These are phyloP conservation scores for Syngnathus rostellatus DNA, from an alignment of 2,797 vertebrate species.

Conservation along the genomic window DNA sequence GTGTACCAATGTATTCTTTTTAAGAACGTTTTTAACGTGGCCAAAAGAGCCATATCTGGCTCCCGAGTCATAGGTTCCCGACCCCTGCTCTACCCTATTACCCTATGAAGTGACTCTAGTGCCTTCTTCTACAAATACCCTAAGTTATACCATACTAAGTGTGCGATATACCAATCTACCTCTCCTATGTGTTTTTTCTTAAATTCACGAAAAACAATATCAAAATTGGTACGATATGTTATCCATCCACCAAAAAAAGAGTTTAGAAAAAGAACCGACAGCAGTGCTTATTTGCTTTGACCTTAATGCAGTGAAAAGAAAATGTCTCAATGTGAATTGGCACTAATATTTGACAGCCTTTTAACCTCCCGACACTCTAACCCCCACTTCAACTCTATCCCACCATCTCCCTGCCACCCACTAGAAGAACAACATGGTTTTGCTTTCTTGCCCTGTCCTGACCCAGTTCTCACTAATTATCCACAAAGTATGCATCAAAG, in stretches of 20 bases:
- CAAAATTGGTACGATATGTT: conserved; percentile 4
- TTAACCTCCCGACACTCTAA: conserved; percentile 37
- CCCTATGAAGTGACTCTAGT: background rate
- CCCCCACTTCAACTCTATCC: conserved; percentile 8
- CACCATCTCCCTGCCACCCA: conserved; percentile 36
- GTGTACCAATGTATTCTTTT: too few species aligned
- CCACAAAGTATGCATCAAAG: conserved; percentile 72
- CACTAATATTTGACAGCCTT: conserved; percentile 54
- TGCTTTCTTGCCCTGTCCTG: conserved; percentile 64
- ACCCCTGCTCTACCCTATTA: background rate
- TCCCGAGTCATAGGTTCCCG: too few species aligned
- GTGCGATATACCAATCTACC: background rate
- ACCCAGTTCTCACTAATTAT: conserved; percentile 72
- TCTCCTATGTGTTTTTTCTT: background rate
- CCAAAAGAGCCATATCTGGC: too few species aligned
- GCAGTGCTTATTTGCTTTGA: conserved; percentile 45
- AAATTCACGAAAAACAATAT: background rate
- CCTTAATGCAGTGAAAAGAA: conserved; percentile 31
- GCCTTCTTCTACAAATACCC: background rate
- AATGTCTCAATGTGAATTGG: conserved; percentile 48
- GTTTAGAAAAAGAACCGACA: conserved; percentile 30
- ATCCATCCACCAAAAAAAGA: conserved; percentile 25
- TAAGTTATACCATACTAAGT: background rate
- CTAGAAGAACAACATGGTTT: conserved; percentile 47
- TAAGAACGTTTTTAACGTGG: too few species aligned